Base-by-base conservation (phyloP, 2,888 invertebrate species). In the Salpingus planirostris region DNA sequence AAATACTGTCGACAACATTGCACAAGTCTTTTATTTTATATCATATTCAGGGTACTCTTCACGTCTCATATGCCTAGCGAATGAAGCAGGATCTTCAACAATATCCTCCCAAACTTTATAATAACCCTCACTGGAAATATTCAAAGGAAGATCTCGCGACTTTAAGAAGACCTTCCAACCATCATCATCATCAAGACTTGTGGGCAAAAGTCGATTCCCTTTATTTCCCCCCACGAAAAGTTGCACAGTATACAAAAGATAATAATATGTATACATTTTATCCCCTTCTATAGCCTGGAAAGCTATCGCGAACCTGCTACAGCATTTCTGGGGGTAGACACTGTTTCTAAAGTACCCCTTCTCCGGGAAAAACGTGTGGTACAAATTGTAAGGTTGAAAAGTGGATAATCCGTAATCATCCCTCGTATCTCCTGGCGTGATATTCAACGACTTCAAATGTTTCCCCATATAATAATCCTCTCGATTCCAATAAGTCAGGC, bases 401-500 rank as follows among this genome's bases (percentile, higher is more conserved):
- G 66, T 65, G 8, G 69, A 67, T 29, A 68, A 54, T 2, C 67
- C 64, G 30, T 59, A 40, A 6, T 57, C 46, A 57, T 74, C 74
- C 38, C 70, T 59, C 7, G 72, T 71, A 48, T 73, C 72, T 2
- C 55, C 53, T 3, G 72, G 71, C 44, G 55, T 48, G 34, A 74
- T 66, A 29, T 66, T 67, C 38, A 73, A 50, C 18, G 55, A 55
- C n/a, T 57, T 54, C 28, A 75, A 60, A 52, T 69, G 62, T 57
- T 71, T 71, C 2, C 72, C 74, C 36, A 74, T 64, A 56, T 71
- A 70, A 54, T 66, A 73, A 55, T 73, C 74, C 55, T 74, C 74
- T 46, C 69, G 68, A 41, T 73, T 73, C 65, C 69, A 68, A 49
- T 67, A 72, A 33, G 64, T 66, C 24, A 66, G 67, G 62, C 3